Percentiles rank a stretch among this genome's conserved stretches.
These are phyloP conservation scores for Falco columbarius DNA, from an alignment of 2,797 vertebrate genomes.

Conservation along the genomic window DNA sequence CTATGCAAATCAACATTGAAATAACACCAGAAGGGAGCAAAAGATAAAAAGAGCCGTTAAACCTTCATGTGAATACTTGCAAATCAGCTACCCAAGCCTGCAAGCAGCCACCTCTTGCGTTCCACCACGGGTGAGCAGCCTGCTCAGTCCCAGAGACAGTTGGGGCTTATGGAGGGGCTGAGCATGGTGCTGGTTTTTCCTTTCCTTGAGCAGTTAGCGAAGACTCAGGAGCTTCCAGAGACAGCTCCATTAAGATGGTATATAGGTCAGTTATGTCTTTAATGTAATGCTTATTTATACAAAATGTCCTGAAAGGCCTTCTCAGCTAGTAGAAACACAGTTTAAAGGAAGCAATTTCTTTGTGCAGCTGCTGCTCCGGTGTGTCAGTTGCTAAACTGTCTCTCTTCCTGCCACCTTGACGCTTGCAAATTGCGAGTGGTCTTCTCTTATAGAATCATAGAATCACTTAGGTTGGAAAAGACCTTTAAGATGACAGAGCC, in stretches of 20 bases:
- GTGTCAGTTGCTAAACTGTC: background rate
- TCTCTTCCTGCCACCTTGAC: rapidly evolving
- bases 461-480: too few relatives aligned
- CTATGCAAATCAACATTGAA: constrained; percentile 41
- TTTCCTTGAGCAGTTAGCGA: background rate
- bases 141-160: background rate
- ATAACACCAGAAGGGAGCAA: constrained; percentile 45
- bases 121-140: background rate
- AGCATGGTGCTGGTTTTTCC: rapidly evolving
- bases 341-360: background rate
- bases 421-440: rapidly evolving
- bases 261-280: background rate
- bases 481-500: too few relatives aligned
- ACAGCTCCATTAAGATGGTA: rapidly evolving
- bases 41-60: constrained; percentile 46
- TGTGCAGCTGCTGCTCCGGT: background rate
- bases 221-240: background rate
- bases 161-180: background rate
- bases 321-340: rapidly evolving
- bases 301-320: rapidly evolving
- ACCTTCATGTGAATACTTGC: background rate
- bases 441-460: background rate
- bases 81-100: background rate
- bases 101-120: background rate
- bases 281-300: rapidly evolving